phyloP scores from a whole-genome alignment of 2,888 invertebrate species.

The Xylophagus ater region DNA sequence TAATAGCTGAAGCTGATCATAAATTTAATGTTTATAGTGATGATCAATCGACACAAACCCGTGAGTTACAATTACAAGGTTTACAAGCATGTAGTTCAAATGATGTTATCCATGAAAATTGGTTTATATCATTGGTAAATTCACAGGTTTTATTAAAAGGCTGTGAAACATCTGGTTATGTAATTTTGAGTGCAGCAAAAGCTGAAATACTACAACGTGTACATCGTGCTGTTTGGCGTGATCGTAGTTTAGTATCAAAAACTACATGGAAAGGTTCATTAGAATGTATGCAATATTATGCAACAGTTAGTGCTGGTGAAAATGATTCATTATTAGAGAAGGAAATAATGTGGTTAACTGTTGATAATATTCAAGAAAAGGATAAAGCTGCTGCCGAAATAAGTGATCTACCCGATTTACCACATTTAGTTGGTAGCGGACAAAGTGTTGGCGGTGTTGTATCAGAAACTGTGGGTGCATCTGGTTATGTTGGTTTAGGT shows the following conservation, averaged over 20 bases:
- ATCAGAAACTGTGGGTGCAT: slow-evolving; percentile 64
- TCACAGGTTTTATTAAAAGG: slow-evolving; percentile 76
- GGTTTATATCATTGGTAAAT: slow-evolving; percentile 64
- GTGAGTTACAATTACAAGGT: slow-evolving; percentile 71
- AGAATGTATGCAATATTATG: slow-evolving; percentile 99
- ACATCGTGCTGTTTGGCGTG: slow-evolving; percentile 81
- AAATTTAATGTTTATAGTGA: slow-evolving; percentile 95
- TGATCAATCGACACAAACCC: slow-evolving; percentile 66
- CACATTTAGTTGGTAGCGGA: slow-evolving; percentile 83
- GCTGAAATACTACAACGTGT: slow-evolving; percentile 85
- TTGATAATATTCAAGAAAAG: slow-evolving; percentile 83
- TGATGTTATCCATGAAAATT: slow-evolving; percentile 86
- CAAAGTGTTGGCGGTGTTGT: slow-evolving; percentile 96
- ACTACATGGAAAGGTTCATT: slow-evolving; percentile 92
- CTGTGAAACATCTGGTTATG: slow-evolving; percentile 93
- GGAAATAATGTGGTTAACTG: slow-evolving; percentile 92
- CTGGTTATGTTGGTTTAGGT: slow-evolving; percentile 53
- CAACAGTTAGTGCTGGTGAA: slow-evolving; percentile 81
- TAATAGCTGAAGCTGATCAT: slow-evolving; percentile 85
- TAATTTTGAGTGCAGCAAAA: slow-evolving; percentile 91
- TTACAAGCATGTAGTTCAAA: slow-evolving; percentile 79
- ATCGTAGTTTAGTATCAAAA: slow-evolving; percentile 78
- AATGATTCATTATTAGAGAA: slow-evolving; percentile 60
- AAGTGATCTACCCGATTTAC: slow-evolving; percentile 71
- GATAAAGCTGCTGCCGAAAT: slow-evolving; percentile 68